These are phyloP conservation scores for Anarhynchus alexandrinus DNA, from an alignment of 2,113 vertebrate species.

Conservation along the genomic window DNA sequence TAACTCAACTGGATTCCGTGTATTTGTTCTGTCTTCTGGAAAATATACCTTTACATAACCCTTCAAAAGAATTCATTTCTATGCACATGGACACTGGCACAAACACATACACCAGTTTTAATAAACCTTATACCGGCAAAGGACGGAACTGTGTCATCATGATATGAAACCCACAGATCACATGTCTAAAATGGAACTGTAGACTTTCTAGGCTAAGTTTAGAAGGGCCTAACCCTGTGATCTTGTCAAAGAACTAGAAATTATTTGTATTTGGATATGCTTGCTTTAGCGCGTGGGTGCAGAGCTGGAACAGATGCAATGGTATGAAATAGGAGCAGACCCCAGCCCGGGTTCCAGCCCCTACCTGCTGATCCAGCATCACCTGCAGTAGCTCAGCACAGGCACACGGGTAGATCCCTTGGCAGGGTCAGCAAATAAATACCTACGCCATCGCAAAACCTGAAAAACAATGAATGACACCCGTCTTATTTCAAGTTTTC, in stretches of 20 bases:
- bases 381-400: too few relatives aligned
- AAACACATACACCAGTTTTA: not conserved
- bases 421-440: not conserved
- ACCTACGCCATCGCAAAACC: not conserved
- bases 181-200: not conserved
- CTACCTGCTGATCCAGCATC: not conserved
- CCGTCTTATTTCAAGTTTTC: not conserved
- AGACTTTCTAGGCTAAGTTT: not conserved
- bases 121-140: not conserved
- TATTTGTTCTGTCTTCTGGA: slow-evolving; percentile 3
- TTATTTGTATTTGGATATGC: not conserved
- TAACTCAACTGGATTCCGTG: not conserved
- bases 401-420: accelerated
- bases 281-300: not conserved
- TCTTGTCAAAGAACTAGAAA: not conserved
- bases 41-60: not conserved
- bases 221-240: not conserved
- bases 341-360: not conserved
- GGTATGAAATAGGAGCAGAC: not conserved
- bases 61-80: not conserved
- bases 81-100: accelerated
- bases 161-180: not conserved
- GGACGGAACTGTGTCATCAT: not conserved
- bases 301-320: too few relatives aligned
- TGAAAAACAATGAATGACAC: not conserved